Base-by-base conservation (phyloP, 2,113 vertebrate genomes). In the Campylomormyrus tamandua region DNA sequence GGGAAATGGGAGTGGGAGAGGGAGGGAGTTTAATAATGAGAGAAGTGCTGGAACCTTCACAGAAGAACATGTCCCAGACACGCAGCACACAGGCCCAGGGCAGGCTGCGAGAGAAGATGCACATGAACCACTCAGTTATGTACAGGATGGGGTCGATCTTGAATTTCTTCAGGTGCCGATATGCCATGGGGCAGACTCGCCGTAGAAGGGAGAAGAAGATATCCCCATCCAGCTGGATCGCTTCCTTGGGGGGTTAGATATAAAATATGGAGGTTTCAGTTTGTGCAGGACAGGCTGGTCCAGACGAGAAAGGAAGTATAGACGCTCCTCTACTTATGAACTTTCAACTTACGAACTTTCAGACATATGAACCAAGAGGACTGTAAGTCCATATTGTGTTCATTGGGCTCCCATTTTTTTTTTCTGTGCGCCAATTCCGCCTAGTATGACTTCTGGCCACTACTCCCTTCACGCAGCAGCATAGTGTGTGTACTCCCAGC, bases 11-110 rank as follows among this genome's bases (percentile, higher is more conserved):
- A 52, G 8, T 46, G 5, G 10, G n/a, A 1, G 3, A 24, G 35
- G 21, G 21, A 35, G 85, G 27, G 49, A 27, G 45, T n/a, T 86
- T 21, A 56, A 56, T 48, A 87, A 53, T 9, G 39, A 24, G 24
- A 70, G 7, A 49, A 0, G 27, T 53, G 50, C 21, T 21, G 90
- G 89, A 92, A 98, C 98, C 98, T 96, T 98, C 98, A 91, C 97
- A 98, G 94, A 98, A 98, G 95, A 98, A 98, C 97, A 98, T 98
- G 93, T 98, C 98, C 98, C 98, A 98, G 1, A 98, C 97, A 0
- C 97, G 97, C 83, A 98, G 96, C 7, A 98, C 97, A 0, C 95
- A 96, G 31, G 96, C 89, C 98, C 98, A 98, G 0, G 98, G 98
- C 84, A 98, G 93, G 3, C 97, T 98, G 89, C 98, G 97, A 0